Percentiles rank a stretch among this genome's conserved stretches.
These are phyloP conservation scores for Neofelis nebulosa DNA, from an alignment of 2,113 vertebrate species.

Conservation along the genomic window DNA sequence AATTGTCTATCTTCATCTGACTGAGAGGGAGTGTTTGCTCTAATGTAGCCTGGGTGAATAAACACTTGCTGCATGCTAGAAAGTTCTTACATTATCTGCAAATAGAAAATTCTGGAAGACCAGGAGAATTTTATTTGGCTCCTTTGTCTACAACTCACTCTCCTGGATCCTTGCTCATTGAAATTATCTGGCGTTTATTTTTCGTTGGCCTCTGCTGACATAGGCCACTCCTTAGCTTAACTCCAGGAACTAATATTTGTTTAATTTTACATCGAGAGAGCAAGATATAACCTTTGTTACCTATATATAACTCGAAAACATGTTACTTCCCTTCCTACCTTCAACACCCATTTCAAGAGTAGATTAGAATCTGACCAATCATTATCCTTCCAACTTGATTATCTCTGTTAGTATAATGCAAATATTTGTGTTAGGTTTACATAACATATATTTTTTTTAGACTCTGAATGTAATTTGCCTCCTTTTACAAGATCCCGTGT, in stretches of 20 bases:
- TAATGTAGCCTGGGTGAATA: neutral
- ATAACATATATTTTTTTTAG: neutral
- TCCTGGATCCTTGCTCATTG: neutral
- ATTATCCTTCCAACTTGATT: constrained; percentile 41
- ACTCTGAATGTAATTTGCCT: neutral
- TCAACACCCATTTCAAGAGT: neutral
- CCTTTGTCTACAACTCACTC: neutral
- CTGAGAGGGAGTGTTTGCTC: neutral
- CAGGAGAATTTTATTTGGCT: neutral
- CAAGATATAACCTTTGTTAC: constrained; percentile 32
- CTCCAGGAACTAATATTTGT: neutral
- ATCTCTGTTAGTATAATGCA: constrained; percentile 30
- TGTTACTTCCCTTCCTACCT: neutral
- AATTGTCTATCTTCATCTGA: neutral
- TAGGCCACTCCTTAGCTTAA: constrained; percentile 8
- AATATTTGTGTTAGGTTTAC: constrained; percentile 46
- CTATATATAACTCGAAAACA: neutral
- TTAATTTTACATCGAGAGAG: constrained; percentile 15
- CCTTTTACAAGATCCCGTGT: neutral
- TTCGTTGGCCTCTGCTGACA: neutral
- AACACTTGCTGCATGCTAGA: neutral
- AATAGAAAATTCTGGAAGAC: constrained; percentile 29
- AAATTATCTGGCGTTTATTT: constrained; percentile 17
- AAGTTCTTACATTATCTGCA: neutral
- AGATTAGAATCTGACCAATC: constrained; percentile 9